Evolutionary conservation across 53 echinoderm and acorn worm genomes (phyloP).

Genomic region (Patiria pectinifera): DNA sequence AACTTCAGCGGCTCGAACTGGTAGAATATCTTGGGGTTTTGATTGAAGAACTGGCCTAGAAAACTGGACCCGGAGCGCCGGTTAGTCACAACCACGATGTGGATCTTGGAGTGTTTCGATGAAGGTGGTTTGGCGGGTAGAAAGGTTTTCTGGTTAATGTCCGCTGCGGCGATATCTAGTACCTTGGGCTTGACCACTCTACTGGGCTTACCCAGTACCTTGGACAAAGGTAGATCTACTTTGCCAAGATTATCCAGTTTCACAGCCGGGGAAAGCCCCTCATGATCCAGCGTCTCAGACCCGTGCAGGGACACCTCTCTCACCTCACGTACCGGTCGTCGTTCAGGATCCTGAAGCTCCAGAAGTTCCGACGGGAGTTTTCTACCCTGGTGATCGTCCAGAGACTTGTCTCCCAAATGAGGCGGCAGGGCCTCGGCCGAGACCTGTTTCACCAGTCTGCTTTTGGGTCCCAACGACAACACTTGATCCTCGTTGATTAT

Average conservation of each 20-base stretch:
- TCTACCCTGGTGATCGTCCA: background rate
- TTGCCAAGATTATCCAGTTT: background rate
- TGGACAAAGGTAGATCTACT: background rate
- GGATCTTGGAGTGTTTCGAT: background rate
- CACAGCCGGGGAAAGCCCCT: background rate
- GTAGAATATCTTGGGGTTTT: conserved; percentile 89
- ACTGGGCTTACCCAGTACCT: background rate
- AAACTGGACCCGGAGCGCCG: conserved; percentile 95
- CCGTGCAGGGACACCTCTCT: background rate
- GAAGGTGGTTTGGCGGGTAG: conserved; percentile 13
- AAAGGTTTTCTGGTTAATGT: conserved; percentile 16
- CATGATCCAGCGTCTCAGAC: no score
- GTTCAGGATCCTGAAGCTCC: background rate
- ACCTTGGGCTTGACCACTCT: no score
- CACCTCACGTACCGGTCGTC: background rate
- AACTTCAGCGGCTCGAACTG: conserved; percentile 97
- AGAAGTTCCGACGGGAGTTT: background rate
- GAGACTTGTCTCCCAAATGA: background rate
- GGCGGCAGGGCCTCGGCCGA: background rate
- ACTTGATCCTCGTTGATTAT: background rate
- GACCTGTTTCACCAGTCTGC: background rate
- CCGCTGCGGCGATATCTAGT: background rate
- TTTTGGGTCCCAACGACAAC: conserved; percentile 22
- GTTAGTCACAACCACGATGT: conserved; percentile 90
- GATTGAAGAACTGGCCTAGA: conserved; percentile 94